phyloP scores from a whole-genome alignment of 2,797 vertebrate species.

The Ptychobarbus kaznakovi region DNA sequence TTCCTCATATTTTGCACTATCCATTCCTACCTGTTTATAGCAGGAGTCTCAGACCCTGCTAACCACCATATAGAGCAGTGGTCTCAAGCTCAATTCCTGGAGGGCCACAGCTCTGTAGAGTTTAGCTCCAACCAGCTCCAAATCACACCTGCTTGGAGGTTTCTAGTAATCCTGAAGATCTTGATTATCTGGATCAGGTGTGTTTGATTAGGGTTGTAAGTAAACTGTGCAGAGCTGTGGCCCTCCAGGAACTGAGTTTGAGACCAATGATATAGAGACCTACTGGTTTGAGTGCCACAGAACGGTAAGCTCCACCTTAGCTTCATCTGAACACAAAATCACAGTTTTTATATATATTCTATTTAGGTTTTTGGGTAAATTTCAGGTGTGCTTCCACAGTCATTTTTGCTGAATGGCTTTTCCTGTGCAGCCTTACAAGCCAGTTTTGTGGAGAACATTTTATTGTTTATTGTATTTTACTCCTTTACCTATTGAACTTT shows the following conservation, averaged over 20 bases:
- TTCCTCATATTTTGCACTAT: not conserved
- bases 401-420: not conserved
- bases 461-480: not conserved
- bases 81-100: too few relatives aligned
- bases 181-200: too few relatives aligned
- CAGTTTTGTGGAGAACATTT: not conserved
- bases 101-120: too few relatives aligned
- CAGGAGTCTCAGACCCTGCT: not conserved
- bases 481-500: not conserved
- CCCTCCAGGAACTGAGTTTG: too few relatives aligned
- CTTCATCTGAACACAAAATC: conserved; percentile 3
- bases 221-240: too few relatives aligned
- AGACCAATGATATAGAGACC: too few relatives aligned
- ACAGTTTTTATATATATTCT: not conserved
- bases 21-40: not conserved
- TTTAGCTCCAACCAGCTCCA: too few relatives aligned
- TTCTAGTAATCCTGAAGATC: too few relatives aligned
- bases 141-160: too few relatives aligned
- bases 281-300: not conserved
- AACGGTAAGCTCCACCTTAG: not conserved
- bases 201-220: too few relatives aligned
- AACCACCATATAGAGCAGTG: not conserved
- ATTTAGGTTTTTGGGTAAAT: not conserved
- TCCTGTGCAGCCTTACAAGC: too few relatives aligned
- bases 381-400: not conserved